Evolutionary conservation across 2,797 vertebrate genomes (phyloP).

Genomic region (Protonibea diacanthus): DNA sequence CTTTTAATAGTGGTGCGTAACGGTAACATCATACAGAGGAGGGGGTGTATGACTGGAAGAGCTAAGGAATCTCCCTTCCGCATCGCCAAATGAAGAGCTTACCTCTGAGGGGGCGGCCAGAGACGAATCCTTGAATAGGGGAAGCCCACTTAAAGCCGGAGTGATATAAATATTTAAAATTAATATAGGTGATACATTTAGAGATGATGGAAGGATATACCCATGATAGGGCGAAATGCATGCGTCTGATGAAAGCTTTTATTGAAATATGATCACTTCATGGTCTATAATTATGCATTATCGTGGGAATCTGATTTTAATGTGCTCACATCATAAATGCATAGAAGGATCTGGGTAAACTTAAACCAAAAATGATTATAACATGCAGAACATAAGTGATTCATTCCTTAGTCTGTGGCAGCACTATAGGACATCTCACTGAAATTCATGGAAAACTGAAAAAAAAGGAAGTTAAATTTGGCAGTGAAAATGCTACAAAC

Average conservation of each 20-base stretch:
- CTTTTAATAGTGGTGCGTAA: constrained; percentile 83
- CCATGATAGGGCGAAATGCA: not conserved
- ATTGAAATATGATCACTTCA: constrained; percentile 1
- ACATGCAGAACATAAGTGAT: not conserved
- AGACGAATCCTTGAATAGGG: constrained; percentile 62
- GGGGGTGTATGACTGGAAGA: constrained; percentile 73
- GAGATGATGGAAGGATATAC: not conserved
- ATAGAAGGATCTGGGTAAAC: not conserved
- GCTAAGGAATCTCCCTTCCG: constrained; percentile 85
- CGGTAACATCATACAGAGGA: constrained; percentile 74
- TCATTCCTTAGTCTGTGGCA: not conserved
- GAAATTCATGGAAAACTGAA: not conserved
- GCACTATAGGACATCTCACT: not conserved
- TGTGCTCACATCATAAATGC: not conserved
- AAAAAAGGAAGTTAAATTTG: not conserved
- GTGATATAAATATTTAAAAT: constrained; percentile 60
- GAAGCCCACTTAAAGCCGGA: constrained; percentile 68
- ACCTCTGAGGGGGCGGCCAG: constrained; percentile 67
- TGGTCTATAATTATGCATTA: not conserved
- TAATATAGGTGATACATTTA: constrained; percentile 21
- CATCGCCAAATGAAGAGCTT: constrained; percentile 75
- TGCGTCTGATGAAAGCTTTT: not conserved
- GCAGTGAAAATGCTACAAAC: not conserved
- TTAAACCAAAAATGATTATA: not conserved
- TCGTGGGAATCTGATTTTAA: too few species aligned